Conservation (phyloP, 2,113 vertebrate species). For the Alectura lathami region DNA sequence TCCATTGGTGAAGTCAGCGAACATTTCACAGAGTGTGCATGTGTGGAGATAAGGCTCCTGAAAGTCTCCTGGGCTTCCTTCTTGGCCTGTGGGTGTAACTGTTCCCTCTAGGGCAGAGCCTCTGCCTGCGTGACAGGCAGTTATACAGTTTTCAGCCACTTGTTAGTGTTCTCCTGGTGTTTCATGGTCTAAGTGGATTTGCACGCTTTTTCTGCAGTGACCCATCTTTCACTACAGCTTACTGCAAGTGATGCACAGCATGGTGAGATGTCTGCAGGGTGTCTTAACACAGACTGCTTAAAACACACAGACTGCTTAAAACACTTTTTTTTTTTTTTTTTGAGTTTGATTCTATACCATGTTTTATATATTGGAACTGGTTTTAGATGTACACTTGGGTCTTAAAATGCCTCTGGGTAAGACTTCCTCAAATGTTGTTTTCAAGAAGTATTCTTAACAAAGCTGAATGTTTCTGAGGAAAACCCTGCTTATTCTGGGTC, state of each 20-base stretch:
- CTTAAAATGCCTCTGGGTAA: background rate
- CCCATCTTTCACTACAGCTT: background rate
- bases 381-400: background rate
- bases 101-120: background rate
- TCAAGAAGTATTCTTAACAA: background rate
- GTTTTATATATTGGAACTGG: background rate
- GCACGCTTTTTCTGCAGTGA: background rate
- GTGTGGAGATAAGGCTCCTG: background rate
- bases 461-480: background rate
- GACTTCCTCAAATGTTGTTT: background rate
- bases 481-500: background rate
- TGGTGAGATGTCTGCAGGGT: background rate
- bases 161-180: background rate
- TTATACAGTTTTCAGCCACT: background rate
- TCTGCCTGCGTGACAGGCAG: background rate
- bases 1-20: background rate
- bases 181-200: background rate
- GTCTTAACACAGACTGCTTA: background rate
- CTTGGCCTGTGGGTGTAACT: background rate
- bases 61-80: background rate
- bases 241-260: background rate
- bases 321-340: background rate
- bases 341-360: background rate
- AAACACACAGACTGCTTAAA: background rate
- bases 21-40: accelerated